Evolutionary conservation across 1,140 invertebrate species (phyloP).

Genomic region (Lithobius niger): DNA sequence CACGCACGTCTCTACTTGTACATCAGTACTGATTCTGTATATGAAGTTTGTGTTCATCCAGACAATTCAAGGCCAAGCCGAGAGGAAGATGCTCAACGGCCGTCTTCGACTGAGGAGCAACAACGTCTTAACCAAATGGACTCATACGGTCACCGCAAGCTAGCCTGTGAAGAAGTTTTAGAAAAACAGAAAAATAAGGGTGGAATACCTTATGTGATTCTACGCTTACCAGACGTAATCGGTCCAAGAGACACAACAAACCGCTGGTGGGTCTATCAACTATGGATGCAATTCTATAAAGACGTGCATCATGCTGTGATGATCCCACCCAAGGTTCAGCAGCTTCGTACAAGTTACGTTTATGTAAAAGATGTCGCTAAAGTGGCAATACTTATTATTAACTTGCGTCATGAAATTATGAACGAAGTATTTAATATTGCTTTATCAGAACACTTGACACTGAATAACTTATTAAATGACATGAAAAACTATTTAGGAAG

Average conservation of each 20-base stretch:
- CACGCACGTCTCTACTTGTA: constrained; percentile 33
- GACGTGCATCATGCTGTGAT: constrained; percentile 24
- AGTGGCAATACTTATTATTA: constrained; percentile 23
- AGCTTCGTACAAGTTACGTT: constrained; percentile 32
- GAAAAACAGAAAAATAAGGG: constrained; percentile 13
- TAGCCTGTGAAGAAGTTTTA: constrained; percentile 33
- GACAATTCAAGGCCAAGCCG: constrained; percentile 6
- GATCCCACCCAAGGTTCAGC: constrained; percentile 25
- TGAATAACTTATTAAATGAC: constrained; percentile 24
- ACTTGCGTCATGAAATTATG: constrained; percentile 16
- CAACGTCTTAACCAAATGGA: constrained; percentile 25
- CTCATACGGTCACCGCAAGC: constrained; percentile 34
- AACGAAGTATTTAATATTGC: constrained; percentile 35
- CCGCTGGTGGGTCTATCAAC: constrained; percentile 37
- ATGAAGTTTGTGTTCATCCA: constrained; percentile 33
- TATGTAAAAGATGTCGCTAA: constrained; percentile 35
- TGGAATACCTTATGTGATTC: constrained; percentile 30
- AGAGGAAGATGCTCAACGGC: constrained; percentile 30
- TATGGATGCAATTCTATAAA: constrained; percentile 33
- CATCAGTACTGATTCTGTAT: constrained; percentile 38
- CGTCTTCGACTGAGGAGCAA: constrained; percentile 21
- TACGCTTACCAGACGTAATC: constrained; percentile 38
- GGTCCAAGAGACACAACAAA: constrained; percentile 37
- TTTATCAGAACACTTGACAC: constrained; percentile 25
- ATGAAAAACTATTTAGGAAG: constrained; percentile 22